Base-by-base conservation (phyloP, 2,888 invertebrate species). In the Apamea sordens region DNA sequence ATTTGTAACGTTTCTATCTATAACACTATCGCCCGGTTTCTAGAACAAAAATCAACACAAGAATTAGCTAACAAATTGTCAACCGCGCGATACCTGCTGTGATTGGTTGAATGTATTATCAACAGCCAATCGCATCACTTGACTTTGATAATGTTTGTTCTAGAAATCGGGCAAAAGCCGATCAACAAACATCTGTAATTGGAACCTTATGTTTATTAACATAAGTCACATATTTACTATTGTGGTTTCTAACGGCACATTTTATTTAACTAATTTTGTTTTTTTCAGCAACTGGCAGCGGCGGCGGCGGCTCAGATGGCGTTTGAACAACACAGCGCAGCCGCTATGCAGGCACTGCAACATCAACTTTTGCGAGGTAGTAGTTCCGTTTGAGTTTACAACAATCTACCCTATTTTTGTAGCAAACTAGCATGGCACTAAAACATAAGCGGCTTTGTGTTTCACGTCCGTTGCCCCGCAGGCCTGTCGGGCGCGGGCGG, bases 331-430 rank as follows among this genome's bases (percentile, higher is more conserved):
- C 97, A 97, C 93, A 96, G 96, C 91, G 98, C 98, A 18, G 98
- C 98, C 63, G 98, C 98, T 81, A 98, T 98, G 97, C 98, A 98
- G 94, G 98, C 98, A 0, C 94, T 98, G 86, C 98, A 98, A 89
- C 98, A 98, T 90, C 98, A 99, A 94, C 96, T 99, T 88, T 97
- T 99, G 76, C 97, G 98, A 97, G 98, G 98, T 90, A 89, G 76
- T 83, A 81, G 79, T 85, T 76, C 79, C 82, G 84, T 82, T 83
- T 72, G 68, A 72, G 81, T 83, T 82, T 61, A 78, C 71, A 50
- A 32, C 8, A 21, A 7, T 3, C 44, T 47, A 11, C 28, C 47
- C 13, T 18, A n/a, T 11, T 28, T 67, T 11, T 13, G n/a, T 59
- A 13, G n/a, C 6, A 59, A 13, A 24, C 24, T 0, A 4, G 56